phyloP scores from a whole-genome alignment of 2,797 vertebrate species.

The Arnoldichthys spilopterus region DNA sequence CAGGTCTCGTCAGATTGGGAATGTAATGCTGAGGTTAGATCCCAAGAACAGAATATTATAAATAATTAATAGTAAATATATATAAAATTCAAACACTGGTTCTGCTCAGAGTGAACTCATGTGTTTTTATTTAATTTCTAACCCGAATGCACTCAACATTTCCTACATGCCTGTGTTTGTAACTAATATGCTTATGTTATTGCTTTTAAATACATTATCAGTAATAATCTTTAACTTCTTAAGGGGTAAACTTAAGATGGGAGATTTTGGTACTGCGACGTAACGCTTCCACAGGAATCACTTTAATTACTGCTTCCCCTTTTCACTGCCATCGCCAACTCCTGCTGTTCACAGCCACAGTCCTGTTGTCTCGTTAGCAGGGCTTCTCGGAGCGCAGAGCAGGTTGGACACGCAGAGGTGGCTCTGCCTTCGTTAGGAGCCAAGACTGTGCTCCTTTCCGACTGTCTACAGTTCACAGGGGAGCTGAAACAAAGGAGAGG shows the following conservation, averaged over 20 bases:
- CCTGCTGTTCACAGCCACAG: neutral
- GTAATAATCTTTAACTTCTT: neutral
- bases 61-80: too few species aligned
- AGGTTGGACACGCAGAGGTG: constrained; percentile 30
- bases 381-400: constrained; percentile 22
- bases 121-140: too few species aligned
- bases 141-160: neutral
- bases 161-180: neutral
- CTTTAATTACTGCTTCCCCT: constrained; percentile 8
- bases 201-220: neutral
- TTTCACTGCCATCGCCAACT: neutral
- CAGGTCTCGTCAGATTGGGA: too few species aligned
- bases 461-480: constrained; percentile 36
- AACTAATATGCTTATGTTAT: neutral
- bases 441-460: constrained; percentile 18
- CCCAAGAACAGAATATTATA: too few species aligned
- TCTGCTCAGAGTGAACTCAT: too few species aligned
- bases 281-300: constrained; percentile 2
- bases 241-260: neutral
- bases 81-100: too few species aligned
- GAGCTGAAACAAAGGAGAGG: constrained; percentile 17
- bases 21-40: too few species aligned
- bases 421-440: constrained; percentile 40
- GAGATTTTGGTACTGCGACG: neutral
- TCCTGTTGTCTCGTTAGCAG: constrained; percentile 34